Percentiles rank a stretch among this genome's conserved stretches.
Evolutionary conservation across 1,140 invertebrate genomes (phyloP).

Genomic region (Lordiphosa mommai): DNA sequence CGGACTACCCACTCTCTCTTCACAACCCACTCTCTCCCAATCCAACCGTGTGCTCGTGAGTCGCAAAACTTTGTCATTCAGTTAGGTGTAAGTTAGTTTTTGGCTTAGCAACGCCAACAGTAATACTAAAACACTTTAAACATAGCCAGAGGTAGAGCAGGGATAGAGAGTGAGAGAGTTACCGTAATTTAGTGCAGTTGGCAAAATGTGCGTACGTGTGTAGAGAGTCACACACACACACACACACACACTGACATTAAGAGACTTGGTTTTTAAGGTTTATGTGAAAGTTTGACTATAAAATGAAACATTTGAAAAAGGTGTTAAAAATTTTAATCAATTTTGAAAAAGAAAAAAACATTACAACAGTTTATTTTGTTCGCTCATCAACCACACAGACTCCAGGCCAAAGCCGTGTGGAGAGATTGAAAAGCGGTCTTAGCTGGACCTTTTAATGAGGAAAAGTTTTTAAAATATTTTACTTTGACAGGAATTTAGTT

Average conservation of each 20-base stretch:
- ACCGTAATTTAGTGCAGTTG: conserved; percentile 70
- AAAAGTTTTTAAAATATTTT: too few relatives aligned
- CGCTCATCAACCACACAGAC: too few relatives aligned
- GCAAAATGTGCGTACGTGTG: conserved; percentile 68
- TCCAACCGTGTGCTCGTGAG: conserved; percentile 18
- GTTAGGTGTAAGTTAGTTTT: conserved; percentile 75
- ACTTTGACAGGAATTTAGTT: too few relatives aligned
- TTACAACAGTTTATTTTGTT: too few relatives aligned
- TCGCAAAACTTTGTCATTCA: conserved; percentile 69
- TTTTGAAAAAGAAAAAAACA: too few relatives aligned
- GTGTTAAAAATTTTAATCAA: neutral
- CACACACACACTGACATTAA: conserved; percentile 9
- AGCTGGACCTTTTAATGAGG: too few relatives aligned
- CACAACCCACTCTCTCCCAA: neutral
- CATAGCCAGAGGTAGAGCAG: conserved; percentile 6
- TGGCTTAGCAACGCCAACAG: conserved; percentile 58
- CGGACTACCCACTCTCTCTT: neutral
- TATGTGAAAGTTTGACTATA: conserved; percentile 3
- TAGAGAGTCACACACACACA: conserved; percentile 23
- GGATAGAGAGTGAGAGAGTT: conserved; percentile 23
- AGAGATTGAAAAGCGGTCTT: too few relatives aligned
- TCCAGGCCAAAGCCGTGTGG: too few relatives aligned
- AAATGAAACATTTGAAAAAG: conserved; percentile 8
- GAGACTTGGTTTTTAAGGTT: conserved; percentile 26
- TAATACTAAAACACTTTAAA: conserved; percentile 68